Conservation (phyloP, 2,113 vertebrate genomes). For the Crocuta crocuta region DNA sequence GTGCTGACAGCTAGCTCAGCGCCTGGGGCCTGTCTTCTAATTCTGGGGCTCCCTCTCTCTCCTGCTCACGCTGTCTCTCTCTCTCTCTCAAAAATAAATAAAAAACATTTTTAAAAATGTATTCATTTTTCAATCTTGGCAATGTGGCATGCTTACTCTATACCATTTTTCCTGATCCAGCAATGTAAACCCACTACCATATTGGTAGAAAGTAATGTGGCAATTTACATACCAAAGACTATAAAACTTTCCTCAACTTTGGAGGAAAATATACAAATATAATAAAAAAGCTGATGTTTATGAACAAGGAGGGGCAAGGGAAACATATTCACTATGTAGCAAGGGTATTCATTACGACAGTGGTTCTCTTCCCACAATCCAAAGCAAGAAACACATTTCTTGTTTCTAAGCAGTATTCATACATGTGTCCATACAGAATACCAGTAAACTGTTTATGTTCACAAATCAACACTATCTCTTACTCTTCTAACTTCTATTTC, state of each 20-base stretch:
- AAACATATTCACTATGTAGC: neutral
- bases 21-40: too few relatives aligned
- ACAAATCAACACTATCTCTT: constrained; percentile 22
- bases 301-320: neutral
- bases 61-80: too few relatives aligned
- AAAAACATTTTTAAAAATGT: too few relatives aligned
- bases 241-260: neutral
- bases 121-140: neutral
- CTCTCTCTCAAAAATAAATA: too few relatives aligned
- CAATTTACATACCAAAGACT: constrained; percentile 24
- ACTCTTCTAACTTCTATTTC: neutral
- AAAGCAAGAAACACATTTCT: neutral
- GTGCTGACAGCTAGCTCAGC: too few relatives aligned
- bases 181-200: neutral
- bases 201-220: neutral
- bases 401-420: neutral
- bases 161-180: constrained; percentile 17
- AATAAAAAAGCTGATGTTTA: neutral
- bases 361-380: neutral
- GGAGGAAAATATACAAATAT: neutral
- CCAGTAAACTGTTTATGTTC: neutral
- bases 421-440: neutral
- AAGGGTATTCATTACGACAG: neutral
- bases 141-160: neutral
- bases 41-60: too few relatives aligned